Base-by-base conservation (phyloP, 2,113 vertebrate species). In the Ochotona curzoniae region DNA sequence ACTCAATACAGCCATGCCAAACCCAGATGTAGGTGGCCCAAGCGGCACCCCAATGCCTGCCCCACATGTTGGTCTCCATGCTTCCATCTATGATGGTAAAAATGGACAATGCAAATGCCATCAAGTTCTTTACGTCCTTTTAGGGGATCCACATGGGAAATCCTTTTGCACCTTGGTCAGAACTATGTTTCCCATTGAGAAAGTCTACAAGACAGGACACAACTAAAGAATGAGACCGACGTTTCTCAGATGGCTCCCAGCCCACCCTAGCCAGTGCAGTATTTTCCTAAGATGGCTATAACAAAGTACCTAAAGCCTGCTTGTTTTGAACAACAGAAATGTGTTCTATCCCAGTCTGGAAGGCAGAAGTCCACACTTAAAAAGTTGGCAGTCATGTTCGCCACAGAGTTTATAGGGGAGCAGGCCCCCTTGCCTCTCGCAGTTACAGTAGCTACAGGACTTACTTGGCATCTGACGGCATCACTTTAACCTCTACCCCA, bases 241-340 rank as follows among this genome's bases (percentile, higher is more conserved):
- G 85, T 74, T 81, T 70, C 82, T 87, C 17, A 23, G 38, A 74
- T 38, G 67, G 30, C n/a, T 87, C 74, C 44, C 74, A 28, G 89
- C 87, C 7, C 80, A 61, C 49, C 64, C 89, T 81, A 79, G 57
- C 89, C 93, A 21, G 15, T 84, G 0, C 17, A 80, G 73, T 90
- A 1, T 11, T n/a, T 80, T 6, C 38, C 38, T 44, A 44, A 44
- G 38, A 44, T 44, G 38, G 44, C 79, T 80, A 20, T 83, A 79
- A 88, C 47, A 76, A 84, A 93, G 14, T 60, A 51, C 47, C 69
- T 66, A 14, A 79, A 30, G 74, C 51, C 7, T 75, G 21, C 44
- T 75, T 49, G 54, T 35, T 93, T 87, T 93, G 35, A 78, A 67
- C 35, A 82, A 57, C 11, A 83, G 38, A 92, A 93, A 54, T 83